phyloP scores from a whole-genome alignment of 2,797 vertebrate genomes.

The Chelmon rostratus region DNA sequence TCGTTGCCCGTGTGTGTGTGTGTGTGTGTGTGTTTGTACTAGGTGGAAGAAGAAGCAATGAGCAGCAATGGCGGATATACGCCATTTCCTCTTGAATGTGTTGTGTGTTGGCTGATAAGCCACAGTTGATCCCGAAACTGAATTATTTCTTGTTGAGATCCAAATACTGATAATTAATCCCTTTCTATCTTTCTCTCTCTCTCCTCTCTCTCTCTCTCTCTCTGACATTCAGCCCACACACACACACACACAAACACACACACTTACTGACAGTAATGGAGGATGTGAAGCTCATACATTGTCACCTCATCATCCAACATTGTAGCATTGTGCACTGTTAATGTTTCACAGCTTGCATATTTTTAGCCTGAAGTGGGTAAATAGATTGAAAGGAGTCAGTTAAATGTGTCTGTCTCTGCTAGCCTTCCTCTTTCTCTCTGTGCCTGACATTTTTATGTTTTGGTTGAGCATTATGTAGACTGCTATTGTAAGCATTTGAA shows the following conservation, averaged over 20 bases:
- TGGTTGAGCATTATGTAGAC: neutral
- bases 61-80: conserved; percentile 75
- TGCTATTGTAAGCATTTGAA: neutral
- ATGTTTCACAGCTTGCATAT: neutral
- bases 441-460: neutral
- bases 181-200: no score
- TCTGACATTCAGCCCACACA: neutral
- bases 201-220: neutral
- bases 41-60: conserved; percentile 60
- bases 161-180: no score
- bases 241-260: conserved; percentile 1
- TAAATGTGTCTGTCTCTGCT: neutral
- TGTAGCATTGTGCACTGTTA: neutral
- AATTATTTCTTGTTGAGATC: neutral
- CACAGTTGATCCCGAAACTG: neutral
- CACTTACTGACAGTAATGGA: conserved; percentile 25
- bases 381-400: neutral
- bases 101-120: conserved; percentile 1
- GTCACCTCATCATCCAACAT: conserved; percentile 14
- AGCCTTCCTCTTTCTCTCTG: neutral
- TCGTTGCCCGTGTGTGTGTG: neutral
- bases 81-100: conserved; percentile 63
- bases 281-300: conserved; percentile 12
- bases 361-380: neutral
- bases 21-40: neutral